Evolutionary conservation across 2,888 invertebrate genomes (phyloP).

Genomic region (Pycnomerus fuliginosus): DNA sequence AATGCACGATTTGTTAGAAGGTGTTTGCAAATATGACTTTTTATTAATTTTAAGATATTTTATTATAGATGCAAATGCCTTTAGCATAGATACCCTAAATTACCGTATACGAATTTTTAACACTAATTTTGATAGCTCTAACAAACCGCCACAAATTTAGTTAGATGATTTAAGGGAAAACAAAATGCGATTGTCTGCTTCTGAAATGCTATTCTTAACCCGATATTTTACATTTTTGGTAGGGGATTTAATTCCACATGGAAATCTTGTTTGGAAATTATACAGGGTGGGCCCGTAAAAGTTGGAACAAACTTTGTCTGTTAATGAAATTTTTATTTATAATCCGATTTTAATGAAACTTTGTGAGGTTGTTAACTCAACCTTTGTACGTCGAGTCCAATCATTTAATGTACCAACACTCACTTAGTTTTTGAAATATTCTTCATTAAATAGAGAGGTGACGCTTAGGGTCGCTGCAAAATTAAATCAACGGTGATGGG

Average conservation of each 20-base stretch:
- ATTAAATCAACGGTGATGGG: too few species aligned
- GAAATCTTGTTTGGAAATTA: constrained; percentile 4
- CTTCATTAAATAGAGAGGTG: too few species aligned
- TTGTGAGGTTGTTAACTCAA: too few species aligned
- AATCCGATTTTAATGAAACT: too few species aligned
- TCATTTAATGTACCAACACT: too few species aligned
- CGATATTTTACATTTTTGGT: constrained; percentile 9
- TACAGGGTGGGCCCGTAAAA: too few species aligned
- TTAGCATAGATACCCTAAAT: constrained; percentile 12
- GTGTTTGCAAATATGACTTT: constrained; percentile 17
- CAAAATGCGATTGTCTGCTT: constrained; percentile 8
- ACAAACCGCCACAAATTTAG: not conserved
- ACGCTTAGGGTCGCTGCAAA: too few species aligned
- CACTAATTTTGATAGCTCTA: not conserved
- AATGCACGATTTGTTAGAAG: constrained; percentile 24
- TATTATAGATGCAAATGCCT: constrained; percentile 3
- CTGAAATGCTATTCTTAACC: constrained; percentile 11
- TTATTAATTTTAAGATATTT: constrained; percentile 6
- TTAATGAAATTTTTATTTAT: too few species aligned
- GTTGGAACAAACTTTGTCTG: too few species aligned
- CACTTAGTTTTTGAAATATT: too few species aligned
- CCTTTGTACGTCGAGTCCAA: too few species aligned
- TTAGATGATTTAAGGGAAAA: constrained; percentile 2
- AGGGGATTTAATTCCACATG: constrained; percentile 6
- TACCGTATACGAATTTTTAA: not conserved